phyloP scores from a whole-genome alignment of 2,888 invertebrate genomes.

The Netelia inedita region DNA sequence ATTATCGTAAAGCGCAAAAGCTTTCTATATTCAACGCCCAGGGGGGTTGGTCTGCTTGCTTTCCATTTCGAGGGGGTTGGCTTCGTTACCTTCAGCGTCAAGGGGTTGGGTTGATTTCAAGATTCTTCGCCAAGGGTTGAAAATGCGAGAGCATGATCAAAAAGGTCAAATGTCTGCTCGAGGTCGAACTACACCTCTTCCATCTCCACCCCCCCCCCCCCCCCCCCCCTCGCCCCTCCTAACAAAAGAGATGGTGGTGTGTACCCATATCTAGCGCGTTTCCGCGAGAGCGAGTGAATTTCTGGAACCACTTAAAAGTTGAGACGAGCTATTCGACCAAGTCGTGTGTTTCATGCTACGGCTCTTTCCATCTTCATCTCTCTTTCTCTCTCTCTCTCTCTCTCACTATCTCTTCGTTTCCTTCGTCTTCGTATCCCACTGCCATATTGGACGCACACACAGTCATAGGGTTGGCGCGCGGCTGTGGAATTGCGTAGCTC shows the following conservation, averaged over 20 bases:
- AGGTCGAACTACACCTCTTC: conserved; percentile 68
- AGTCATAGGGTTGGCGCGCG: conserved; percentile 54
- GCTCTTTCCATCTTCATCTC: conserved; percentile 4
- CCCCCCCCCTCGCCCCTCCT: background rate
- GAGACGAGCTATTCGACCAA: conserved; percentile 74
- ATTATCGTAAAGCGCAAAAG: conserved; percentile 35
- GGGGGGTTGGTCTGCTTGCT: background rate
- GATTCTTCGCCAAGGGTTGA: conserved; percentile 31
- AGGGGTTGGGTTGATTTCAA: background rate
- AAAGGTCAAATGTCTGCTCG: conserved; percentile 47
- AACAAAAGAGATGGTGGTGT: background rate
- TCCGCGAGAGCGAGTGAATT: conserved; percentile 65
- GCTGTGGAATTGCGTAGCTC: conserved; percentile 62
- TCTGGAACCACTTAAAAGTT: conserved; percentile 76
- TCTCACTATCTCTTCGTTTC: conserved; percentile 8
- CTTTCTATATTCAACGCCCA: conserved; percentile 31
- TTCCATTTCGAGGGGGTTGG: background rate
- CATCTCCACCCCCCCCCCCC: conserved; percentile 67
- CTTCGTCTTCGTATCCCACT: conserved; percentile 74
- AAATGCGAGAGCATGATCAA: conserved; percentile 13
- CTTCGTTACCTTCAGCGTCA: no score
- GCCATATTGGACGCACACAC: conserved; percentile 81
- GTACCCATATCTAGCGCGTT: conserved; percentile 43
- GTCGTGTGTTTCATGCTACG: conserved; percentile 62
- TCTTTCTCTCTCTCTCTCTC: conserved; percentile 4